These are phyloP conservation scores for Silvanus unidentatus DNA, from an alignment of 2,888 invertebrate species.

Conservation along the genomic window DNA sequence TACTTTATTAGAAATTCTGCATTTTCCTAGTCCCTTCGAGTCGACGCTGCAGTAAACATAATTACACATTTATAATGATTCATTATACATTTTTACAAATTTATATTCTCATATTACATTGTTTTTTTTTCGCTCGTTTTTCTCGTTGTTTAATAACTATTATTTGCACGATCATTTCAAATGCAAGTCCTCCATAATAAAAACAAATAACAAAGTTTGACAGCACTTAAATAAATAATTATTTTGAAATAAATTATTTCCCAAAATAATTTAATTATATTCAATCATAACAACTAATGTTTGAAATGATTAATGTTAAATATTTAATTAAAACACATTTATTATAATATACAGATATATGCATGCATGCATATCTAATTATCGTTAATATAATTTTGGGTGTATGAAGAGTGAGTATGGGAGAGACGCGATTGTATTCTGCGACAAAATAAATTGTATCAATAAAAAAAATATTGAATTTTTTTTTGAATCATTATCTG, in stretches of 20 bases:
- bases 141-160: too few relatives aligned
- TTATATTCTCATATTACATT: constrained; percentile 12
- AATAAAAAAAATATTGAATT: too few relatives aligned
- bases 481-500: too few relatives aligned
- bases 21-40: constrained; percentile 19
- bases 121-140: too few relatives aligned
- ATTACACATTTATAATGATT: constrained; percentile 19
- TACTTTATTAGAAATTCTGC: constrained; percentile 40
- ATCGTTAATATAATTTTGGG: too few relatives aligned
- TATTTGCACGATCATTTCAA: constrained; percentile 22
- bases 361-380: too few relatives aligned
- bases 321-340: constrained; percentile 2
- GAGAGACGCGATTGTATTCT: too few relatives aligned
- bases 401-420: too few relatives aligned
- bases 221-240: not conserved
- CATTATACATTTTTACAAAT: constrained; percentile 14
- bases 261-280: constrained; percentile 1
- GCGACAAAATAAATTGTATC: too few relatives aligned
- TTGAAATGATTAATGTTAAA: constrained; percentile 1
- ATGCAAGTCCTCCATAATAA: too few relatives aligned
- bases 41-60: constrained; percentile 19
- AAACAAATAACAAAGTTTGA: not conserved
- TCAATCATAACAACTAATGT: constrained; percentile 3
- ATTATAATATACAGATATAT: too few relatives aligned
- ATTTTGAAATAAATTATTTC: not conserved